Evolutionary conservation across 2,888 invertebrate species (phyloP).

Genomic region (Trissolcus brochymenae): DNA sequence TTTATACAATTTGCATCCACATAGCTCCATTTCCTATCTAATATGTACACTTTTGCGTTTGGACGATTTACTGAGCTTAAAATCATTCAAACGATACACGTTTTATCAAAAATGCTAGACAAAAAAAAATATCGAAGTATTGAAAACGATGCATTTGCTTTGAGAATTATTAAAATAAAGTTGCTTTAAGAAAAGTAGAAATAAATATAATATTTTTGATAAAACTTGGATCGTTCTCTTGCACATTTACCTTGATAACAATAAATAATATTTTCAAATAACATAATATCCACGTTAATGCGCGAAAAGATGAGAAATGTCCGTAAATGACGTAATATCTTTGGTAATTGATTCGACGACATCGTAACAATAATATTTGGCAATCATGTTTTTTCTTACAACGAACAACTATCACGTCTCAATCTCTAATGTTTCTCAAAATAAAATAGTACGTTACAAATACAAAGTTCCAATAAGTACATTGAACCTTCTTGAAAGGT

Average conservation of each 20-base stretch:
- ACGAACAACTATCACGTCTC: slow-evolving; percentile 40
- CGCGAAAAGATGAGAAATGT: slow-evolving; percentile 34
- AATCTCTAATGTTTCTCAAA: slow-evolving; percentile 22
- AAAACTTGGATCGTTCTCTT: slow-evolving; percentile 23
- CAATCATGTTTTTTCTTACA: slow-evolving; percentile 35
- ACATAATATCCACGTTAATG: slow-evolving; percentile 38
- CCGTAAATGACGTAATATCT: slow-evolving; percentile 44
- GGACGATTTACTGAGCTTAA: slow-evolving; percentile 49
- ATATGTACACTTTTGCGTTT: slow-evolving; percentile 41
- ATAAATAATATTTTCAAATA: slow-evolving; percentile 41
- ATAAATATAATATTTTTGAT: not conserved
- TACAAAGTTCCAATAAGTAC: slow-evolving; percentile 30
- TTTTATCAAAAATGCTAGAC: slow-evolving; percentile 2
- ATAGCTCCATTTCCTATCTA: slow-evolving; percentile 33
- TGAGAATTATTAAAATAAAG: not conserved
- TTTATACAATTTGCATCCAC: slow-evolving; percentile 25
- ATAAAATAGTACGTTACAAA: slow-evolving; percentile 39
- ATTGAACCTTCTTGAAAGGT: slow-evolving; percentile 9
- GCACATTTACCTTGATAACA: slow-evolving; percentile 30
- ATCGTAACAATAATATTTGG: slow-evolving; percentile 55
- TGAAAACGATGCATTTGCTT: not conserved
- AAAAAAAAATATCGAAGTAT: not conserved
- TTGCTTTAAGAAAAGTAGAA: not conserved
- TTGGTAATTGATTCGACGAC: slow-evolving; percentile 52
- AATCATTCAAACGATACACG: slow-evolving; percentile 12